A percentile compares a stretch with the other conserved stretches of the same genome.
phyloP scores from a whole-genome alignment of 2,797 vertebrate genomes.

The Cirrhinus molitorella region DNA sequence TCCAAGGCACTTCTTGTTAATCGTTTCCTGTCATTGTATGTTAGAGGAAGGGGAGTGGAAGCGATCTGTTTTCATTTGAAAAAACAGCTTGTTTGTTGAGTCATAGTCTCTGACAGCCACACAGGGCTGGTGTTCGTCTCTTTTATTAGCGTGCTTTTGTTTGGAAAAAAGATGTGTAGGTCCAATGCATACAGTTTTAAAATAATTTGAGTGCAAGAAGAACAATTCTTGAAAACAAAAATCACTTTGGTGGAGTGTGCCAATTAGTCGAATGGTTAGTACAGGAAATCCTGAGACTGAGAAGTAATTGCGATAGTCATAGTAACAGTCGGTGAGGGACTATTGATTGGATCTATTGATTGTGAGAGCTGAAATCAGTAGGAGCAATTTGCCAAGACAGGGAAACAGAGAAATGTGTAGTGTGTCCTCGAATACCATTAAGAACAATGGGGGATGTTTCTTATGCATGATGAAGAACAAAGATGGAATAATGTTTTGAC shows the following conservation, averaged over 20 bases:
- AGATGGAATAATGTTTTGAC: constrained; percentile 28
- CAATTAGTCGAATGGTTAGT: constrained; percentile 31
- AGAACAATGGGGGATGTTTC: constrained; percentile 9
- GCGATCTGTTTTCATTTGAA: constrained; percentile 71
- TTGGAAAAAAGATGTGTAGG: too few species aligned
- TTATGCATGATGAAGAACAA: neutral
- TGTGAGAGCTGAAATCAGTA: constrained; percentile 61
- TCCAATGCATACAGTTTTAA: constrained; percentile 7
- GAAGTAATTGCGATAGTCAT: constrained; percentile 10
- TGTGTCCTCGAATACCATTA: neutral
- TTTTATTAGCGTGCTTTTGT: constrained; percentile 28
- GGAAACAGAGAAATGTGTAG: constrained; percentile 48
- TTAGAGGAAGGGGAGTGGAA: constrained; percentile 77
- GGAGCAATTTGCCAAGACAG: constrained; percentile 61
- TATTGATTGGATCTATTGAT: constrained; percentile 65
- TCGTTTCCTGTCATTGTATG: constrained; percentile 83
- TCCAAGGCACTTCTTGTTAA: constrained; percentile 75
- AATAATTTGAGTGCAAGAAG: neutral
- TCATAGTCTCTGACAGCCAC: constrained; percentile 69
- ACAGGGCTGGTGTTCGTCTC: constrained; percentile 35
- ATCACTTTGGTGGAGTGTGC: constrained; percentile 5
- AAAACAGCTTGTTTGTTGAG: constrained; percentile 62
- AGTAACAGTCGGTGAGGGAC: constrained; percentile 58
- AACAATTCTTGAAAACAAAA: neutral
- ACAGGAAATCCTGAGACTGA: constrained; percentile 32